Conservation (phyloP, 2,888 invertebrate genomes). For the Agrotis puta region DNA sequence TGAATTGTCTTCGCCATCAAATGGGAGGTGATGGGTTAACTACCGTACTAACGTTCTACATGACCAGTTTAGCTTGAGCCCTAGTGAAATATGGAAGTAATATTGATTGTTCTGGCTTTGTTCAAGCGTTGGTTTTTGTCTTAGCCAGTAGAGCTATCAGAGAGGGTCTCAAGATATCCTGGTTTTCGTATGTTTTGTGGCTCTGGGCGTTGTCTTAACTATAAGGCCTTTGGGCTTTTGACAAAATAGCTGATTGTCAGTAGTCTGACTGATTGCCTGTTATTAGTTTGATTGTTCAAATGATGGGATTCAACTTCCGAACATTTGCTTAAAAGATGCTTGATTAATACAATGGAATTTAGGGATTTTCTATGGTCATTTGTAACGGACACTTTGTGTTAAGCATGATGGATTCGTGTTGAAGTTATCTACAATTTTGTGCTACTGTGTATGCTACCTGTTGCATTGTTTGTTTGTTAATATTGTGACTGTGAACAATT, state of each 20-base stretch:
- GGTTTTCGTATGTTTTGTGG: slow-evolving; percentile 20
- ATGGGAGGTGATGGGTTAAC: slow-evolving; percentile 57
- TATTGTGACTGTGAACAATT: background rate
- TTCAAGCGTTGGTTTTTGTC: background rate
- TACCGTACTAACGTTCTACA: background rate
- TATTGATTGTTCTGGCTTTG: background rate
- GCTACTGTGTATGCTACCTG: slow-evolving; percentile 37
- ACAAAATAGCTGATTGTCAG: slow-evolving; percentile 46
- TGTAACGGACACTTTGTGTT: slow-evolving; percentile 27
- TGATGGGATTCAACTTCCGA: slow-evolving; percentile 54
- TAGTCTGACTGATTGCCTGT: slow-evolving; percentile 51
- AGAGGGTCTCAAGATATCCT: slow-evolving; percentile 8
- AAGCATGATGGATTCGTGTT: slow-evolving; percentile 28
- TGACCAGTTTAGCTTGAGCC: slow-evolving; percentile 19
- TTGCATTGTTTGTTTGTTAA: slow-evolving; percentile 20
- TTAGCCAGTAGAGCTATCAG: background rate
- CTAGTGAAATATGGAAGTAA: background rate
- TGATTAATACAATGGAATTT: slow-evolving; percentile 56
- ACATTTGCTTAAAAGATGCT: slow-evolving; percentile 43
- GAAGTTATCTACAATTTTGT: slow-evolving; percentile 24
- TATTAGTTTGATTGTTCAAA: slow-evolving; percentile 57
- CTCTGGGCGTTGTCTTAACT: slow-evolving; percentile 26
- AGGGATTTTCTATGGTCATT: slow-evolving; percentile 39
- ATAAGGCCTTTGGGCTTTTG: slow-evolving; percentile 25
- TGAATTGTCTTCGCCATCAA: slow-evolving; percentile 56